Conservation (phyloP, 2,113 vertebrate genomes). For the Oncorhynchus mykiss region DNA sequence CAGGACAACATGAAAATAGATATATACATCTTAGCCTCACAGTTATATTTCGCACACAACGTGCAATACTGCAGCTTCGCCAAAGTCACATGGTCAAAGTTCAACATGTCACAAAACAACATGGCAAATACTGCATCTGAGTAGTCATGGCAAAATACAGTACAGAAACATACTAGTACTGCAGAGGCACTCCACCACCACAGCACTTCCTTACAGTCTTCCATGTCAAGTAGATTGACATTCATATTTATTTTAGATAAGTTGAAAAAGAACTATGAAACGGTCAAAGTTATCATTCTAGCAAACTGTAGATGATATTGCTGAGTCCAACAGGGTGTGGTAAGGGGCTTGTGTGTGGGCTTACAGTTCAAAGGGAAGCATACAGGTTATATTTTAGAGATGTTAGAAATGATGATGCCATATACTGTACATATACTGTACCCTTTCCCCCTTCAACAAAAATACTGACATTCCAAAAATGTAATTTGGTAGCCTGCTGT, state of each 20-base stretch:
- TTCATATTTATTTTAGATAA: too few relatives aligned
- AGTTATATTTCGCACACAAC: not conserved
- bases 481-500: not conserved
- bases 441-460: not conserved
- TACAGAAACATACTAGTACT: too few relatives aligned
- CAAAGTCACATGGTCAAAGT: constrained; percentile 16
- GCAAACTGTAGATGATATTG: too few relatives aligned
- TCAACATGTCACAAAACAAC: constrained; percentile 4
- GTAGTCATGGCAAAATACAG: constrained; percentile 37
- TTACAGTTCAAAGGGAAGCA: constrained; percentile 1
- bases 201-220: not conserved
- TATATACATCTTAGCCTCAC: not conserved
- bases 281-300: too few relatives aligned
- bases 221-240: not conserved
- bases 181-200: too few relatives aligned
- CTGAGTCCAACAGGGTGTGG: too few relatives aligned
- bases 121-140: constrained; percentile 39
- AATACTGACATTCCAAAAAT: not conserved
- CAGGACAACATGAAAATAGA: not conserved
- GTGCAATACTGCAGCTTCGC: constrained; percentile 13
- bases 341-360: too few relatives aligned
- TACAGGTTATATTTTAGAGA: not conserved
- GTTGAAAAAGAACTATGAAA: too few relatives aligned
- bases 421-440: constrained; percentile 24
- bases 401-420: not conserved